Conservation (phyloP, 2,797 vertebrate species). For the Rousettus madagascariensis region DNA sequence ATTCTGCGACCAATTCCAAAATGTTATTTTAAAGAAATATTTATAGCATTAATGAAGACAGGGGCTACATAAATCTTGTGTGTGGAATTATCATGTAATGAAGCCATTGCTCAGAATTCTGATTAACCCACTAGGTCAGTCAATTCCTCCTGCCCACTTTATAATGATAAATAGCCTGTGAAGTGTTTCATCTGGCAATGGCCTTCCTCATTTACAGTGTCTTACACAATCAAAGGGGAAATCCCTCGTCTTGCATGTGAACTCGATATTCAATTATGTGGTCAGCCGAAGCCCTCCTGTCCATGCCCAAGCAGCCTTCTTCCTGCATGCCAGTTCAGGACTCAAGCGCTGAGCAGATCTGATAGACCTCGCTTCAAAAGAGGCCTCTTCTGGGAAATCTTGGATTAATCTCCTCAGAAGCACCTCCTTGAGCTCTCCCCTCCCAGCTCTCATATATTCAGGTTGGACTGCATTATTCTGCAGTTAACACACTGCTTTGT, state of each 20-base stretch:
- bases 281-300: constrained; percentile 66
- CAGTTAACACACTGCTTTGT: not conserved
- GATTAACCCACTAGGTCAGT: constrained; percentile 83
- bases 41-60: constrained; percentile 60
- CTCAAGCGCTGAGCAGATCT: not conserved
- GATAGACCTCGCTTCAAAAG: not conserved
- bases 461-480: not conserved
- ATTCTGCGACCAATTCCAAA: constrained; percentile 43
- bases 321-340: not conserved
- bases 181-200: constrained; percentile 69
- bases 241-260: constrained; percentile 74
- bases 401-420: not conserved
- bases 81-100: constrained; percentile 81
- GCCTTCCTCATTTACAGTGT: constrained; percentile 78
- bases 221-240: constrained; percentile 76
- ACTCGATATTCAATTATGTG: constrained; percentile 72
- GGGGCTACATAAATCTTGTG: constrained; percentile 56
- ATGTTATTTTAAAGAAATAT: constrained; percentile 65
- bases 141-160: constrained; percentile 79
- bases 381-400: not conserved
- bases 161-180: constrained; percentile 80
- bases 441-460: not conserved
- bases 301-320: not conserved
- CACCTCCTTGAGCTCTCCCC: not conserved
- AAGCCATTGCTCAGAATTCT: constrained; percentile 82